phyloP scores from a whole-genome alignment of 2,888 invertebrate genomes.

The Sinohyriopsis cumingii region DNA sequence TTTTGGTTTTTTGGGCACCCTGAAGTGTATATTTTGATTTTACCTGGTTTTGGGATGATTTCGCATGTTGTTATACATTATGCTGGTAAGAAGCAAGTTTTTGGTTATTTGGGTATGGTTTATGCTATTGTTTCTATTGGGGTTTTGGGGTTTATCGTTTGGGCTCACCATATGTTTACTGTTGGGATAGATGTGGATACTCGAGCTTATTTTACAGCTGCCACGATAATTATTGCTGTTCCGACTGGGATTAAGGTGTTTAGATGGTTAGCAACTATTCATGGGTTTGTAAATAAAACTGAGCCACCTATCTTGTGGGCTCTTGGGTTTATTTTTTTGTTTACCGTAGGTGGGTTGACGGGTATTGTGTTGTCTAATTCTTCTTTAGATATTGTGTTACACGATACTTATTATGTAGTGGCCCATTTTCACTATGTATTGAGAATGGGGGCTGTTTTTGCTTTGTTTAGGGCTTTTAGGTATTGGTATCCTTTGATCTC shows the following conservation, averaged over 20 bases:
- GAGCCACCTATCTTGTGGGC: slow-evolving; percentile 79
- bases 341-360: slow-evolving; percentile 80
- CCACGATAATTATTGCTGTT: slow-evolving; percentile 84
- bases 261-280: slow-evolving; percentile 78
- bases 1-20: slow-evolving; percentile 92
- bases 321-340: slow-evolving; percentile 84
- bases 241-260: slow-evolving; percentile 90
- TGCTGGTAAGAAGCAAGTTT: slow-evolving; percentile 80
- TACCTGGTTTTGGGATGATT: slow-evolving; percentile 87
- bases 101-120: slow-evolving; percentile 83
- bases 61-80: slow-evolving; percentile 82
- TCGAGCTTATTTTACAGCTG: slow-evolving; percentile 87
- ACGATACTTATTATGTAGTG: slow-evolving; percentile 89
- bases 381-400: slow-evolving; percentile 83
- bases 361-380: slow-evolving; percentile 77
- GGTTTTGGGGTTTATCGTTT: slow-evolving; percentile 86
- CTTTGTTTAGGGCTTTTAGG: slow-evolving; percentile 83
- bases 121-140: slow-evolving; percentile 90
- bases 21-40: slow-evolving; percentile 89
- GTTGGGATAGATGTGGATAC: slow-evolving; percentile 88
- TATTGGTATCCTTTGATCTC: slow-evolving; percentile 83
- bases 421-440: slow-evolving; percentile 88
- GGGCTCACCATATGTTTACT: slow-evolving; percentile 90
- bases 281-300: slow-evolving; percentile 78
- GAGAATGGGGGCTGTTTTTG: slow-evolving; percentile 85